Percentiles rank a stretch among this genome's conserved stretches.
Evolutionary conservation across 2,888 invertebrate species (phyloP).

Genomic region (Patella ulyssiponensis): DNA sequence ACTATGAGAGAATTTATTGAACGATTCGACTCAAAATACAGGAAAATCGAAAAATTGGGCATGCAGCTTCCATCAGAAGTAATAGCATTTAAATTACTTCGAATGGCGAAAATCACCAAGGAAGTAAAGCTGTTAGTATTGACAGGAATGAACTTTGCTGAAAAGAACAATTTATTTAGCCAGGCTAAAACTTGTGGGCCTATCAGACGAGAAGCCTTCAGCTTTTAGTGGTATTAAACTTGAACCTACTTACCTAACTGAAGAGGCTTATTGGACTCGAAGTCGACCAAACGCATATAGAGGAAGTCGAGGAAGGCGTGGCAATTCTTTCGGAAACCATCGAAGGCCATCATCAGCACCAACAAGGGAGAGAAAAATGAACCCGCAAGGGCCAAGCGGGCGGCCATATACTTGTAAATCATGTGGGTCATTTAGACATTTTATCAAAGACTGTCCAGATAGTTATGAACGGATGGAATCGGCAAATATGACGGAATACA

Average conservation of each 20-base stretch:
- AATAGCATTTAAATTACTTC: constrained; percentile 4
- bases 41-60: background rate
- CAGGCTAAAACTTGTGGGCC: background rate
- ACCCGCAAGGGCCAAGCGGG: constrained; percentile 12
- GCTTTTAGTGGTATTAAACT: background rate
- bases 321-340: background rate
- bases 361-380: background rate
- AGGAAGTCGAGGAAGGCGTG: background rate
- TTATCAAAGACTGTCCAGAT: constrained; percentile 32
- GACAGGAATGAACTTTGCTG: constrained; percentile 17
- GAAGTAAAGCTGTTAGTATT: constrained; percentile 16
- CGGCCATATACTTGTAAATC: background rate
- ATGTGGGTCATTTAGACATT: constrained; percentile 36
- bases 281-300: background rate
- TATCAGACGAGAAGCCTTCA: background rate
- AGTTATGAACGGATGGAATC: constrained; percentile 31
- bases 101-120: background rate
- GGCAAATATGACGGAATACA: constrained; percentile 11
- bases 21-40: constrained; percentile 6
- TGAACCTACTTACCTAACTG: constrained; percentile 14
- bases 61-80: constrained; percentile 6
- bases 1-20: background rate
- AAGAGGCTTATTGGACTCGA: constrained; percentile 10
- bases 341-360: background rate
- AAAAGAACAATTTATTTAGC: background rate